These are phyloP conservation scores for Drosophila murphyi DNA, from an alignment of 1,140 invertebrate species.

Conservation along the genomic window DNA sequence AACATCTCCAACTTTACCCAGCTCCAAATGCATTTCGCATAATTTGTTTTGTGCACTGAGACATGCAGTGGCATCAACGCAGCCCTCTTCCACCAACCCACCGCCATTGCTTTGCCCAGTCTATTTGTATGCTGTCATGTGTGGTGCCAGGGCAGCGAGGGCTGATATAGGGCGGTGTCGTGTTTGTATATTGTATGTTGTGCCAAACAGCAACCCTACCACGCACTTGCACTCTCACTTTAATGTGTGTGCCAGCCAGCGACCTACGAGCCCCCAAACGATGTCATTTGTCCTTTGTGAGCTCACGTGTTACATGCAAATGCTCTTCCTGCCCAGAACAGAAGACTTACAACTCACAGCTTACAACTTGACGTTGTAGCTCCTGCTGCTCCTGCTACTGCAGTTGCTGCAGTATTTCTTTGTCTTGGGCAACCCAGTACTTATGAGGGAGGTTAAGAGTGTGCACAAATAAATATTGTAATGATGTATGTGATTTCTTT, in stretches of 20 bases:
- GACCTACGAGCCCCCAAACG: conserved; percentile 59
- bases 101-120: conserved; percentile 4
- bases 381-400: conserved; percentile 16
- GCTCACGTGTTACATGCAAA: conserved; percentile 81
- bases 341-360: conserved; percentile 42
- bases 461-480: conserved; percentile 75
- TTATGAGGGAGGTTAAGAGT: conserved; percentile 57
- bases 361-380: conserved; percentile 22
- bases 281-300: conserved; percentile 78
- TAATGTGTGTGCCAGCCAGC: conserved; percentile 75
- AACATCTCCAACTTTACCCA: conserved; percentile 35
- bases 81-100: neutral
- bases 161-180: neutral
- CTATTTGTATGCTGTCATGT: conserved; percentile 53
- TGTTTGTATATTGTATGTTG: conserved; percentile 32
- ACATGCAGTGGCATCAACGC: conserved; percentile 46
- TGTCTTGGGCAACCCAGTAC: conserved; percentile 33
- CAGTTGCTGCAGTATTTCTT: conserved; percentile 24
- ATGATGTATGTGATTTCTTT: conserved; percentile 79
- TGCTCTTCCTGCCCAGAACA: conserved; percentile 62
- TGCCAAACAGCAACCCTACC: conserved; percentile 65
- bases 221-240: conserved; percentile 79
- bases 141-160: conserved; percentile 17
- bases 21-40: conserved; percentile 75
- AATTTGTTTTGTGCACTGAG: conserved; percentile 75